A percentile compares a stretch with the other conserved stretches of the same genome.
These are phyloP conservation scores for Python bivittatus DNA, from an alignment of 2,113 vertebrate genomes.

Conservation along the genomic window DNA sequence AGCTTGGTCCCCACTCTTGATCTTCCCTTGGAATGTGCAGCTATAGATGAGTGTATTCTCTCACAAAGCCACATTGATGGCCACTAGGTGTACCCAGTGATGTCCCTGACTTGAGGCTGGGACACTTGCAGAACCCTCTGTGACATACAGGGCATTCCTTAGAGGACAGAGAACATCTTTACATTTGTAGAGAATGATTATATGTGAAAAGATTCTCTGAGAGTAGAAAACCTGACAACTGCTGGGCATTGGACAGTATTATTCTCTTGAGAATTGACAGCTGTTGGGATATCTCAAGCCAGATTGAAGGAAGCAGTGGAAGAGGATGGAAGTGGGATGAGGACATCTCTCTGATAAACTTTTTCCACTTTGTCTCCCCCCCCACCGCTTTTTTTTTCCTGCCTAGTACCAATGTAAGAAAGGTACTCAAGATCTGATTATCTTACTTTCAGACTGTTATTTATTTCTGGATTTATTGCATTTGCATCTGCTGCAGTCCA, in stretches of 20 bases:
- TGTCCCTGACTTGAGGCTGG: neutral
- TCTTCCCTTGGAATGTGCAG: neutral
- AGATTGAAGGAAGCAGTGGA: neutral
- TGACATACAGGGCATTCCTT: neutral
- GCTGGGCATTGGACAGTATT: neutral
- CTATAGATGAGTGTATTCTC: neutral
- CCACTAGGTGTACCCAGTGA: neutral
- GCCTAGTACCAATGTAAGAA: neutral
- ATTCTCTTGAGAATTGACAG: neutral
- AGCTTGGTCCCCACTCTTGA: neutral
- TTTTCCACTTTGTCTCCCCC: neutral
- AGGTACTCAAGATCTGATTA: neutral
- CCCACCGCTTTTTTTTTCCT: no score
- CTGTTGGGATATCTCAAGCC: neutral
- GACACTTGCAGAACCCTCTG: neutral
- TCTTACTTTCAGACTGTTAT: neutral
- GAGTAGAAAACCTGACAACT: neutral
- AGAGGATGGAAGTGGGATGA: neutral
- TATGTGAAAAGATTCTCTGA: neutral
- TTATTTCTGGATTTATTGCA: neutral
- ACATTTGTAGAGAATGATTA: neutral
- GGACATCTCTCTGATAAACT: neutral
- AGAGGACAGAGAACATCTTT: neutral
- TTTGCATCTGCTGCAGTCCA: neutral
- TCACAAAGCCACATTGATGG: neutral